phyloP scores from a whole-genome alignment of 2,113 vertebrate species.

The Brachirus orientalis region DNA sequence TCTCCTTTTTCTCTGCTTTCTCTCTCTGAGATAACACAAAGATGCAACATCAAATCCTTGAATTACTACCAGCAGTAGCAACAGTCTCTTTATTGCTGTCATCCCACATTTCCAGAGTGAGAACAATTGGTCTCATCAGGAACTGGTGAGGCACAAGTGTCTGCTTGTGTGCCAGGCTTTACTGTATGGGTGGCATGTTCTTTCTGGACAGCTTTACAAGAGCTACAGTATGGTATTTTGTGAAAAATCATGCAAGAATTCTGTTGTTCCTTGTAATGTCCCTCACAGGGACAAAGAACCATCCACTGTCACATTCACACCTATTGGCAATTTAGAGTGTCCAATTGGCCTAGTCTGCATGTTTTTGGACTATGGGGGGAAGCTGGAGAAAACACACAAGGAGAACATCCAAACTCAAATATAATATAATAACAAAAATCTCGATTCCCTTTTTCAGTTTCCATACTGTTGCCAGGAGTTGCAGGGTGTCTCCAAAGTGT shows the following conservation, averaged over 20 bases:
- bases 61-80: constrained; percentile 43
- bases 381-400: no score
- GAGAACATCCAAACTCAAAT: no score
- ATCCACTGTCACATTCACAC: no score
- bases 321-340: no score
- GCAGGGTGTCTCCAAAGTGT: constrained; percentile 37
- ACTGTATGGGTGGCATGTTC: constrained; percentile 56
- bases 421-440: no score
- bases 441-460: constrained; percentile 24
- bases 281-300: no score
- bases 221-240: constrained; percentile 52
- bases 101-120: constrained; percentile 44
- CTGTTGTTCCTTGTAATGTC: constrained; percentile 7
- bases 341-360: no score
- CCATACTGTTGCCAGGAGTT: constrained; percentile 21
- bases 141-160: constrained; percentile 25
- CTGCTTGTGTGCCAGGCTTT: constrained; percentile 41
- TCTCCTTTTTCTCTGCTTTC: constrained; percentile 8
- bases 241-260: constrained; percentile 44
- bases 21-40: constrained; percentile 62
- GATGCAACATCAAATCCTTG: constrained; percentile 69
- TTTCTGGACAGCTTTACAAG: constrained; percentile 31
- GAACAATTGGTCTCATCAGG: constrained; percentile 62
- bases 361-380: no score
- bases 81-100: constrained; percentile 45